phyloP scores from a whole-genome alignment of 2,113 vertebrate genomes.

The Megatriorchis doriae region DNA sequence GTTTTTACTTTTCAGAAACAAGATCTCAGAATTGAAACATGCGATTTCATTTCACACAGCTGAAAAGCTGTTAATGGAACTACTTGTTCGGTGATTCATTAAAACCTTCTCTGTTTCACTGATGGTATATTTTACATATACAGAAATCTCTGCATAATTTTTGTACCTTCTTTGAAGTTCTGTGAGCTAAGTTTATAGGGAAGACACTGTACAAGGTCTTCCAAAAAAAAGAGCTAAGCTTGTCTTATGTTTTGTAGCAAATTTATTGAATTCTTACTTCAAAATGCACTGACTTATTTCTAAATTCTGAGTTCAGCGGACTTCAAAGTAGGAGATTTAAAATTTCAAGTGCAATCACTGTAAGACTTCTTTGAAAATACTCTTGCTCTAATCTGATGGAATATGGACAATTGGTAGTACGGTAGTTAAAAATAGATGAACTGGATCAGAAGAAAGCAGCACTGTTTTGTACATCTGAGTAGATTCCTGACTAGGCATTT shows the following conservation, averaged over 20 bases:
- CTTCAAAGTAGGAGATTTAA: background rate
- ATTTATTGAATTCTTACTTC: background rate
- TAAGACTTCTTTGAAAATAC: background rate
- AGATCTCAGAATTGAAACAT: background rate
- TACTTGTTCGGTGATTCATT: background rate
- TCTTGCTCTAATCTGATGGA: background rate
- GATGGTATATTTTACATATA: constrained; percentile 2
- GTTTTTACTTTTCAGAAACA: constrained; percentile 23
- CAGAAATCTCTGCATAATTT: constrained; percentile 27
- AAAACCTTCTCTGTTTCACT: constrained; percentile 33
- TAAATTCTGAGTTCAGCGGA: background rate
- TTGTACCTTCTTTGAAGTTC: constrained; percentile 28
- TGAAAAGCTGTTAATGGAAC: constrained; percentile 43
- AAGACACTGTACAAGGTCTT: background rate
- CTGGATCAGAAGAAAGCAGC: background rate
- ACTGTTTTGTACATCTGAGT: background rate
- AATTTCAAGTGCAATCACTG: background rate
- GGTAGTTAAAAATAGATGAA: background rate
- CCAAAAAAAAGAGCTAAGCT: background rate
- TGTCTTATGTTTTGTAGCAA: background rate
- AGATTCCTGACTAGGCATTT: background rate
- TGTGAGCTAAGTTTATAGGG: background rate
- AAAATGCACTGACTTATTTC: background rate
- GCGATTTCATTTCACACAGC: background rate
- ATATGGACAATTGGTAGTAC: background rate